Evolutionary conservation across 2,113 vertebrate genomes (phyloP).

Genomic region (Corvus hawaiiensis): DNA sequence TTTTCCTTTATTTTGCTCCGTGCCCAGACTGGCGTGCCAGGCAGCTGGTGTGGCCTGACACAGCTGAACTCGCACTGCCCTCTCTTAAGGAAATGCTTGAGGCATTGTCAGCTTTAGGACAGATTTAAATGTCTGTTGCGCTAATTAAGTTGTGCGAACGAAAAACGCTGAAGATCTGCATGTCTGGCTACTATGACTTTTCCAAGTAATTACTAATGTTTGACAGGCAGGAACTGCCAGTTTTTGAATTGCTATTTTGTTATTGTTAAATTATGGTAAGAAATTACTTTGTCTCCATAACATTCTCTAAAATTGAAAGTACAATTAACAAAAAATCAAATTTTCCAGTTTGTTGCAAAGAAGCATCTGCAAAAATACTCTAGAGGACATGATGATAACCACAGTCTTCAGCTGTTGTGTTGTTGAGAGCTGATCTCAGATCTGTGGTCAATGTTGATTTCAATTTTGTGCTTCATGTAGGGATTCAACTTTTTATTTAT

Average conservation of each 20-base stretch:
- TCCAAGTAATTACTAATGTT: not conserved
- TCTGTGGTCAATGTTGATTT: not conserved
- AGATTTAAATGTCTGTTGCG: not conserved
- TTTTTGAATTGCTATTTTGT: constrained; percentile 8
- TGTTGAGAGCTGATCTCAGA: not conserved
- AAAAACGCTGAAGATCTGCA: not conserved
- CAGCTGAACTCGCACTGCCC: constrained; percentile 7
- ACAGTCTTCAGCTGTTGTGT: not conserved
- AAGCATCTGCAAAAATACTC: constrained; percentile 37
- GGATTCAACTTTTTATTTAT: not conserved
- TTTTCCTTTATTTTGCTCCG: not conserved
- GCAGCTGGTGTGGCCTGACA: not conserved
- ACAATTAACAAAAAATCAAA: constrained; percentile 28
- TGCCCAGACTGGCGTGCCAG: not conserved
- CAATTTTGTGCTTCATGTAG: not conserved
- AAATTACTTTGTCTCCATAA: constrained; percentile 5
- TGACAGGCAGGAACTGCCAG: not conserved
- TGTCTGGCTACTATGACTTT: not conserved
- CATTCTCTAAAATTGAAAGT: not conserved
- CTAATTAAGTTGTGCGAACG: constrained; percentile 27
- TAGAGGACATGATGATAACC: not conserved
- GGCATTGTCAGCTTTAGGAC: constrained; percentile 5
- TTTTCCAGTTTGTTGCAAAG: constrained; percentile 26
- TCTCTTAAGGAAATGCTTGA: constrained; percentile 15
- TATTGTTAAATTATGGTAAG: not conserved